These are phyloP conservation scores for Drosophila seguyi DNA, from an alignment of 1,140 invertebrate genomes.

Conservation along the genomic window DNA sequence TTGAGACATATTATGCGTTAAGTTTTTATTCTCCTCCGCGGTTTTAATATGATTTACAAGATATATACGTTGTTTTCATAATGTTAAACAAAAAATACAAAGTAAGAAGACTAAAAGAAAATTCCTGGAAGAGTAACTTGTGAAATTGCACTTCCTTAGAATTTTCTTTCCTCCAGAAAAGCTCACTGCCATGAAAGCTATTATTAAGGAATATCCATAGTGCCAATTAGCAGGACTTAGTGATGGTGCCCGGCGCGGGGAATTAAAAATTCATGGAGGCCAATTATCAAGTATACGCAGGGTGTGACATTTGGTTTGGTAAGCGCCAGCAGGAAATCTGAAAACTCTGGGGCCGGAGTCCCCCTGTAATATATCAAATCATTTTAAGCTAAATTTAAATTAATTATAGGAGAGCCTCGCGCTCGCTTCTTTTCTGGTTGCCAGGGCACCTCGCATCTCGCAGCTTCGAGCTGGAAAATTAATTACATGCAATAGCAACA, in stretches of 20 bases:
- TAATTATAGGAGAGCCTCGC: conserved; percentile 50
- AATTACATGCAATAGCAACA: conserved; percentile 70
- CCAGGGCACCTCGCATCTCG: conserved; percentile 10
- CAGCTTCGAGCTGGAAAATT: conserved; percentile 60
- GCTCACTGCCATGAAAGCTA: neutral
- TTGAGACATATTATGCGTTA: neutral
- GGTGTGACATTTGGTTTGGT: conserved; percentile 14
- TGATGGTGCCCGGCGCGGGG: no score
- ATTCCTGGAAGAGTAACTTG: conserved; percentile 12
- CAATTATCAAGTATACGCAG: conserved; percentile 47
- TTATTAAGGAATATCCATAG: conserved; percentile 17
- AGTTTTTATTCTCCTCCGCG: neutral
- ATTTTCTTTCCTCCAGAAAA: neutral
- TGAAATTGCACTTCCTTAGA: conserved; percentile 16
- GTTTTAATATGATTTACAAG: neutral
- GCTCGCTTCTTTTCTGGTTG: conserved; percentile 22
- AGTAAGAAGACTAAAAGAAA: neutral
- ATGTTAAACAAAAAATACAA: neutral
- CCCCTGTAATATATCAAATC: conserved; percentile 56
- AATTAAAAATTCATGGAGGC: conserved; percentile 26
- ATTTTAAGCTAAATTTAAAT: conserved; percentile 73
- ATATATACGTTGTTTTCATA: neutral
- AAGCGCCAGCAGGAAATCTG: neutral
- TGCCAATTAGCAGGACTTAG: conserved; percentile 36
- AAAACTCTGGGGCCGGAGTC: neutral